Conservation (phyloP, 2,888 invertebrate genomes). For the Limenitis camilla region DNA sequence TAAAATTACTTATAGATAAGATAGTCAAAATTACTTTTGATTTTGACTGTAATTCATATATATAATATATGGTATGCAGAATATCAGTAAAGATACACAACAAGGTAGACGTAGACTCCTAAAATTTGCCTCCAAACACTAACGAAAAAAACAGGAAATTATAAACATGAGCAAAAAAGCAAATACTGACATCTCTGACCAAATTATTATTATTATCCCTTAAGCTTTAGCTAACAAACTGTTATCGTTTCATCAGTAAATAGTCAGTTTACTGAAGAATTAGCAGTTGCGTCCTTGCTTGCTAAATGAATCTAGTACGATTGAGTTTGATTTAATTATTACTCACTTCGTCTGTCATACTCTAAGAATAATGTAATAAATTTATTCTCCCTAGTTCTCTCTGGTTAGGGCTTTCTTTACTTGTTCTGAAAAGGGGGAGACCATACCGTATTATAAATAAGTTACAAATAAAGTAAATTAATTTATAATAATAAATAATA, state of each 20-base stretch:
- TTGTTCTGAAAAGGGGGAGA: too few relatives aligned
- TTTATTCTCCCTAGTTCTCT: too few relatives aligned
- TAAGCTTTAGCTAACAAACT: constrained; percentile 48
- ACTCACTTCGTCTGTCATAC: too few relatives aligned
- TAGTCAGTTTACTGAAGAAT: constrained; percentile 46
- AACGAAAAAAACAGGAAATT: too few relatives aligned
- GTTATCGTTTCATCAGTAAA: constrained; percentile 46
- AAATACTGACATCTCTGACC: constrained; percentile 59
- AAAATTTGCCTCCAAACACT: constrained; percentile 9
- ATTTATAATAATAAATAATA: too few relatives aligned
- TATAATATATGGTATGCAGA: constrained; percentile 30
- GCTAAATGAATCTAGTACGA: constrained; percentile 21
- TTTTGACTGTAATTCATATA: too few relatives aligned
- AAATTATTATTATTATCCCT: constrained; percentile 46
- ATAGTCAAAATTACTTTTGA: too few relatives aligned
- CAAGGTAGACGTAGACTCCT: neutral
- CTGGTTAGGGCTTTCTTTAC: too few relatives aligned
- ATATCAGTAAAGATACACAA: constrained; percentile 21
- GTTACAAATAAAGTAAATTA: too few relatives aligned
- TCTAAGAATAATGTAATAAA: too few relatives aligned
- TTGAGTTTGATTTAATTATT: neutral
- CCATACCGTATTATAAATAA: too few relatives aligned
- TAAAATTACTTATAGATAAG: too few relatives aligned
- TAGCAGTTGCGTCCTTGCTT: constrained; percentile 35
- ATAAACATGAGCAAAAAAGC: constrained; percentile 11